These are phyloP conservation scores for Catharus bicknelli DNA, from an alignment of 2,113 vertebrate species.

Conservation along the genomic window DNA sequence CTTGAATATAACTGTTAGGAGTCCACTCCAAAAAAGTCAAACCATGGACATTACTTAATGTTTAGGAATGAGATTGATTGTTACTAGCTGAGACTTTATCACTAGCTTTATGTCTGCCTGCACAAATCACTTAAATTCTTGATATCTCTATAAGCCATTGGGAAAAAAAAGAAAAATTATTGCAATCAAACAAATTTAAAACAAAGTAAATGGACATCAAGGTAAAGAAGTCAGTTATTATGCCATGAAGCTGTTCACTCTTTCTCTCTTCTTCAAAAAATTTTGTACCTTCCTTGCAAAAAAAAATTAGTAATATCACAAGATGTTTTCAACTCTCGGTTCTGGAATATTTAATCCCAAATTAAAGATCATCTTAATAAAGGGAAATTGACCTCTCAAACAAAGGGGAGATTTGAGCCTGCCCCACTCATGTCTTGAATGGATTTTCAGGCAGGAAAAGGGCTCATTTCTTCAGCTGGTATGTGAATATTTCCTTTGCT, in stretches of 20 bases:
- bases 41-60: background rate
- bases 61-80: background rate
- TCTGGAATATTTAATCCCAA: background rate
- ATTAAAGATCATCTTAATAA: background rate
- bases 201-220: background rate
- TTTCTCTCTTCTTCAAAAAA: background rate
- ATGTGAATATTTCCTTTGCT: background rate
- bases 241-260: background rate
- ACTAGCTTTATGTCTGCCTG: background rate
- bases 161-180: fast-evolving
- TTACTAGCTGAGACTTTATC: background rate
- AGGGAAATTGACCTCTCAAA: background rate
- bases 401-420: background rate
- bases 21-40: background rate
- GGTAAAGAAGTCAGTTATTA: background rate
- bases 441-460: background rate
- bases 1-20: background rate
- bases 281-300: background rate
- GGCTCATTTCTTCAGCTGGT: background rate
- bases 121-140: background rate
- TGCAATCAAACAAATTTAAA: background rate
- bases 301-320: background rate
- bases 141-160: background rate
- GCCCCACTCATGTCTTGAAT: background rate
- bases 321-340: background rate